A percentile compares a stretch with the other conserved stretches of the same genome.
These are phyloP conservation scores for Melipona bicolor DNA, from an alignment of 2,888 invertebrate genomes.

Conservation along the genomic window DNA sequence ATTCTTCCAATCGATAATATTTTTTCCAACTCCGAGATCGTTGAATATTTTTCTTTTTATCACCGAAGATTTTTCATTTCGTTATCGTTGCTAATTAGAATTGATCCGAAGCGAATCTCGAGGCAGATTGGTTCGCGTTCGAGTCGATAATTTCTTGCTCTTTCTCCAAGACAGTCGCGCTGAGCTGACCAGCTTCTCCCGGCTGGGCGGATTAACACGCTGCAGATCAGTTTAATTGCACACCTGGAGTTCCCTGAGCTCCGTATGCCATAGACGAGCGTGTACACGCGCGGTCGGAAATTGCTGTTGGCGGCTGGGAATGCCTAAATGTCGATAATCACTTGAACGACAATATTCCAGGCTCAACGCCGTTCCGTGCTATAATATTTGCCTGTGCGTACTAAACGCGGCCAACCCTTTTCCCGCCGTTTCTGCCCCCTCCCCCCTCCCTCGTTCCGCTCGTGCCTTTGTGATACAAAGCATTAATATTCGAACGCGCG, in stretches of 20 bases:
- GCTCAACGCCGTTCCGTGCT: constrained; percentile 28
- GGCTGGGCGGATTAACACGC: constrained; percentile 38
- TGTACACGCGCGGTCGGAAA: constrained; percentile 56
- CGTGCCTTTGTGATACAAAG: neutral
- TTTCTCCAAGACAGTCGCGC: neutral
- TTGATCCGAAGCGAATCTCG: neutral
- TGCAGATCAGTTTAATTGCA: constrained; percentile 59
- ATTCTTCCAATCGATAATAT: neutral
- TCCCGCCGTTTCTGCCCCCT: neutral
- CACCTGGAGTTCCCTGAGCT: constrained; percentile 36
- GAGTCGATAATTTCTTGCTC: neutral
- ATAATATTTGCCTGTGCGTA: constrained; percentile 46
- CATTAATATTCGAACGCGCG: constrained; percentile 63
- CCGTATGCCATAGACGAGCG: constrained; percentile 2
- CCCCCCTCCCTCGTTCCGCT: neutral
- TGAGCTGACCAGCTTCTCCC: neutral
- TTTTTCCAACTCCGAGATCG: neutral
- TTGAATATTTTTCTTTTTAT: neutral
- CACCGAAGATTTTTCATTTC: neutral
- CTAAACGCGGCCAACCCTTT: constrained; percentile 20
- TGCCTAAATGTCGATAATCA: constrained; percentile 73
- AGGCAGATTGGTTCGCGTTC: neutral
- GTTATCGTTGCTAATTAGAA: neutral
- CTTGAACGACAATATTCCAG: constrained; percentile 61
- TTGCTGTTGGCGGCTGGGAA: constrained; percentile 63